Evolutionary conservation across 2,888 invertebrate species (phyloP), one percentile per base, ranked within the genome.

Genomic region (Heteromyza rotundicornis): DNA sequence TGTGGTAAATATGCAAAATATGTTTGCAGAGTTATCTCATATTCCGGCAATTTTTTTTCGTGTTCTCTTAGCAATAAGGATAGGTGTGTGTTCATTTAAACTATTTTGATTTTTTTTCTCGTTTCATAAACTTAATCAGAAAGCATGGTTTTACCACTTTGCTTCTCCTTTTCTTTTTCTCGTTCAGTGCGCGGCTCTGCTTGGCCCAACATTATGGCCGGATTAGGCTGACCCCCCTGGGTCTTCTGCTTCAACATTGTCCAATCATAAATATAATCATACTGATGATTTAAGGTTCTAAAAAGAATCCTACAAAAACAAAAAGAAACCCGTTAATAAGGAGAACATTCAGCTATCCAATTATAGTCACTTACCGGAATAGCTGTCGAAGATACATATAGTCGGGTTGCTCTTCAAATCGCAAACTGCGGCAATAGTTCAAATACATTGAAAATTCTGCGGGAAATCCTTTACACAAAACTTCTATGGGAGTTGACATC

Each of bases 391-490:
- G 89, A 86, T 99, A 98, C 94, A 96, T 96, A 86, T 98, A 99
- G 85, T 98, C 98, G 12, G 98, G 98, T 57, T 92, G 89, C 83
- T 99, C 98, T 82, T 98, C 97, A 85, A 99, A 98, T 74, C 96
- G 90, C 77, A 98, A 87, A 53, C 96, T 97, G 80, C 98, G 92
- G 84, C 96, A 95, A 85, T 98, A 98, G 86, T 98, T 98, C 85
- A 99, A 89, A 86, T 98, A 98, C 95, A 98, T 97, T 69, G 96
- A 91, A 86, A 98, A 99, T 86, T 99, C 98, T 52, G 96, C 95
- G 72, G 98, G 98, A 86, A 93, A 97, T 70, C 96, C 95, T 88
- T 96, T 96, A 87, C 97, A 98, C 69, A 98, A 88, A 73, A 94
- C 92, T 86, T 98, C 97, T 68, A 98, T 95, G 3, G 96, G 94